Evolutionary conservation across 2,888 invertebrate species (phyloP), one percentile per base, ranked within the genome.

Genomic region (Buathra laborator): DNA sequence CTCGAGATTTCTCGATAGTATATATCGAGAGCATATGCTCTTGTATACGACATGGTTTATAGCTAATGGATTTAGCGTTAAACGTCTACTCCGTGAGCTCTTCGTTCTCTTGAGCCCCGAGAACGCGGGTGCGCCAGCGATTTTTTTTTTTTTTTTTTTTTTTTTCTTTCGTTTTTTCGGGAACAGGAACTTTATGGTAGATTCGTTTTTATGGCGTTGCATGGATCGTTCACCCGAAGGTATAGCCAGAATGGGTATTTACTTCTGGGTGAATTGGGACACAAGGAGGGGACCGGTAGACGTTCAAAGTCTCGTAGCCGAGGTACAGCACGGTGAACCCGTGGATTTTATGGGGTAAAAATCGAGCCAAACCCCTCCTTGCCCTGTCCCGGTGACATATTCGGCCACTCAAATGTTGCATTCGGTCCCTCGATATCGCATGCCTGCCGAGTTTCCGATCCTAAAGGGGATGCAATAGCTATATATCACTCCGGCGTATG

Each of bases 121-220:
- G 53, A 79, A 70, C 46, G 56, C 51, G 10, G 32, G n/a, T 62
- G 14, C n/a, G 12, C 24, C 16, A 24, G 72, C 14, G 44, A 59
- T 71, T 84, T 46, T 4, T 16, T 53, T 70, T 37, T 62, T 66
- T 71, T 84, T 6, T n/a, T 16, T 6, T 51, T 51, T 5, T n/a
- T 51, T 19, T 53, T 9, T 53, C 19, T 24, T 24, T 7, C 10
- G 5, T 9, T 66, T 51, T 24, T 24, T 24, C 24, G 29, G 72
- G 29, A 59, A 24, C 37, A 66, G 37, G 46, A 46, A 53, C 59
- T 75, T 82, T 71, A 29, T 32, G 71, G 48, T 29, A 51, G 67
- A 76, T 82, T 66, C 71, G 70, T 51, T 85, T 83, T 79, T 83
- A 85, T 72, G 67, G 71, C 75, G 67, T 66, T 72, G 76, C 71